Percentiles rank a stretch among this genome's conserved stretches.
phyloP scores from a whole-genome alignment of 2,113 vertebrate genomes.

The Raphicerus campestris region DNA sequence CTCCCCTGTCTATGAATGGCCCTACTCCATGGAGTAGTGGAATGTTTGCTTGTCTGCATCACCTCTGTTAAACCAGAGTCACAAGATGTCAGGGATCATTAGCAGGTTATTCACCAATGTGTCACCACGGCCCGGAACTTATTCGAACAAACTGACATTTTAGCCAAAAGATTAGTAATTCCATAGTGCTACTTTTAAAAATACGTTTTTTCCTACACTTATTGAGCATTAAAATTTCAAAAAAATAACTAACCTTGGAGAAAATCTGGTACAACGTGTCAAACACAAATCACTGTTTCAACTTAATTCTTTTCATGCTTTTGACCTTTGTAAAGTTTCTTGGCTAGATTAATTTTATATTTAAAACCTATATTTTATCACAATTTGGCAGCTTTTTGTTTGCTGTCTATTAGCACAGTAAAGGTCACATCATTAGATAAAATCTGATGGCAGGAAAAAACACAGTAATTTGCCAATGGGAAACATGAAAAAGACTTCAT shows the following conservation, averaged over 20 bases:
- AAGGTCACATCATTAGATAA: conserved; percentile 73
- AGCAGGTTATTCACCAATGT: neutral
- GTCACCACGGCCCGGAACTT: neutral
- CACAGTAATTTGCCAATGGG: conserved; percentile 59
- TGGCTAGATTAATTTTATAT: conserved; percentile 65
- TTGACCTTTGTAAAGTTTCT: conserved; percentile 74
- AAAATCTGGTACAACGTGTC: conserved; percentile 14
- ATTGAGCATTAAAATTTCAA: neutral
- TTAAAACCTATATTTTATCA: conserved; percentile 77
- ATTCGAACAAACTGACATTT: neutral
- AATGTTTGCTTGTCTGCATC: neutral
- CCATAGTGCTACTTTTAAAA: neutral
- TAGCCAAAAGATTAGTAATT: neutral
- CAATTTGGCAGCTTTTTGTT: conserved; percentile 75
- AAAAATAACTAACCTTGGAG: conserved; percentile 32
- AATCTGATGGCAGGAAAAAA: conserved; percentile 56
- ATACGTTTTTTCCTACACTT: neutral
- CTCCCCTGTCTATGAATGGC: neutral
- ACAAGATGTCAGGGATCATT: neutral
- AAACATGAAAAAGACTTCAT: conserved; percentile 69
- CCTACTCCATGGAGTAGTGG: neutral
- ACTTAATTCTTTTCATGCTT: conserved; percentile 40
- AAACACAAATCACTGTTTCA: conserved; percentile 51
- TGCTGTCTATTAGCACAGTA: conserved; percentile 55
- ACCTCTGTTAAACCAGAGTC: neutral